These are phyloP conservation scores for Kryptopterus vitreolus DNA, from an alignment of 2,797 vertebrate genomes.

Conservation along the genomic window DNA sequence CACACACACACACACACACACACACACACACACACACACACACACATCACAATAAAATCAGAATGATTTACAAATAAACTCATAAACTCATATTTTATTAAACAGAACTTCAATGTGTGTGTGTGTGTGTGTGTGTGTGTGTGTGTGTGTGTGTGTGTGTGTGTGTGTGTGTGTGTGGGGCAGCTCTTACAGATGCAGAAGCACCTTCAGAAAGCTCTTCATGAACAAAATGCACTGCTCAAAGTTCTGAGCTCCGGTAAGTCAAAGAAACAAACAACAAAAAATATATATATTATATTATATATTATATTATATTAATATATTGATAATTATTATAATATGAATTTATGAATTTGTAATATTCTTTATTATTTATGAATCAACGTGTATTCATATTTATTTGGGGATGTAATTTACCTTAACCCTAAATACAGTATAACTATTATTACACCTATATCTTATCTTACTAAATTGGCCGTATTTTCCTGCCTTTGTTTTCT, in stretches of 20 bases:
- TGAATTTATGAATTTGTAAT: no score
- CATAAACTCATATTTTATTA: no score
- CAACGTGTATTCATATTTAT: neutral
- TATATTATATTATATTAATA: no score
- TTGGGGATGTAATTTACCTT: neutral
- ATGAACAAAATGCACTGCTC: conserved; percentile 69
- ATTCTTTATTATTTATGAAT: neutral
- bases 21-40: no score
- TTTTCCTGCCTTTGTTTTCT: neutral
- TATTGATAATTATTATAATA: no score
- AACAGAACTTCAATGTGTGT: no score
- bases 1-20: no score
- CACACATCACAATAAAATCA: no score
- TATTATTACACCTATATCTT: neutral
- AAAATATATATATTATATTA: no score
- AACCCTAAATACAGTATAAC: neutral
- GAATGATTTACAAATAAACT: no score
- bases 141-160: conserved; percentile 9
- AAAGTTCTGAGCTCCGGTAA: conserved; percentile 68
- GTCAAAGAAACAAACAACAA: neutral
- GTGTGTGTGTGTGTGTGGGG: conserved; percentile 33
- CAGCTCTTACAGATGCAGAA: conserved; percentile 64
- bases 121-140: neutral
- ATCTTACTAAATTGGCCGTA: neutral
- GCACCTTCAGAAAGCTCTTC: conserved; percentile 68